phyloP scores from a whole-genome alignment of 2,888 invertebrate genomes.

The Tiliacea aurago region DNA sequence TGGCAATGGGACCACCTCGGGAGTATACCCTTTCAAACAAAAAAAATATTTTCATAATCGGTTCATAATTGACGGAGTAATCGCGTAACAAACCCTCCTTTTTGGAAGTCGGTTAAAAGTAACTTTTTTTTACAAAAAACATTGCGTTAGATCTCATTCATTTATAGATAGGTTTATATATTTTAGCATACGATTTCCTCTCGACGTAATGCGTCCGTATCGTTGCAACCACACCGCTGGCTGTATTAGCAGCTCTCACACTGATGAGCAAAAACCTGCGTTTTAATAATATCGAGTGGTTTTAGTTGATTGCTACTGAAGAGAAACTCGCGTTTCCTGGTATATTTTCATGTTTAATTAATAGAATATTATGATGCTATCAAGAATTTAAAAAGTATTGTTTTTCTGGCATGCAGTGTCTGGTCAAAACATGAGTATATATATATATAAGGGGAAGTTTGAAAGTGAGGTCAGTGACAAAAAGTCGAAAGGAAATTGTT shows the following conservation, averaged over 20 bases:
- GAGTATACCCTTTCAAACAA: too few relatives aligned
- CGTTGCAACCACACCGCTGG: slow-evolving; percentile 40
- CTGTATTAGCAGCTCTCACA: slow-evolving; percentile 40
- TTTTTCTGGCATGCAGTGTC: background rate
- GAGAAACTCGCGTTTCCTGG: slow-evolving; percentile 7
- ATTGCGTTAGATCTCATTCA: background rate
- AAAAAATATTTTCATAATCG: too few relatives aligned
- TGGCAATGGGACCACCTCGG: too few relatives aligned
- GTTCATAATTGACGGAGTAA: too few relatives aligned
- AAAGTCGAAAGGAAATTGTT: background rate
- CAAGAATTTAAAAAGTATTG: background rate
- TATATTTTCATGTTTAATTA: background rate
- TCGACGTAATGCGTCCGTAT: slow-evolving; percentile 13
- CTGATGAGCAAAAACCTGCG: slow-evolving; percentile 46
- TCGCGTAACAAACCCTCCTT: too few relatives aligned
- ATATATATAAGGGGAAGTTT: background rate
- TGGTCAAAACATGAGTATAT: background rate
- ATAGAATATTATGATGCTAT: too few relatives aligned
- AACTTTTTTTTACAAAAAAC: background rate
- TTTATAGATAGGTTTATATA: background rate
- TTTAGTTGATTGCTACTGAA: slow-evolving; percentile 46
- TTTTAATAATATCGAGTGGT: slow-evolving; percentile 58
- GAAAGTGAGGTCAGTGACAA: background rate
- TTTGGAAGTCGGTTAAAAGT: too few relatives aligned
- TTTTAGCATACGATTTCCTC: slow-evolving; percentile 3